Evolutionary conservation across 1,140 invertebrate species (phyloP), one percentile per base, ranked within the genome.

Genomic region (Maconellicoccus hirsutus): DNA sequence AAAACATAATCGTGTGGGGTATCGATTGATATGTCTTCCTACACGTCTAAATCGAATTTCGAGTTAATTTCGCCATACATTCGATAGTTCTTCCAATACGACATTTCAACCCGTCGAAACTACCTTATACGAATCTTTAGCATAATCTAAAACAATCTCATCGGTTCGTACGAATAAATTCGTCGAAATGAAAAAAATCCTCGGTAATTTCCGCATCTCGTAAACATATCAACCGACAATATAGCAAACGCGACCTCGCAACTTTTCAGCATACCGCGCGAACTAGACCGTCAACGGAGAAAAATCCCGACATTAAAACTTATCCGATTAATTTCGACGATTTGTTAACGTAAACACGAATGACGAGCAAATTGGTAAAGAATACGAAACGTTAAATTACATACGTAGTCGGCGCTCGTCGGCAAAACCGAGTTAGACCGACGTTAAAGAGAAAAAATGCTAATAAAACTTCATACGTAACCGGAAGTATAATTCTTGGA

Each of bases 271-370:
- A 52, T 19, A 52, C 42, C 10, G 6, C 3, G 16, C 42, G 6
- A 19, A 52, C 29, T 8, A 52, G 2, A 52, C 42, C 42, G 12
- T 14, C 6, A 8, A 52, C 42, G 42, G 42, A 16, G 16, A 19
- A 52, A 52, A 52, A 16, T 16, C 42, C 29, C 12, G 16, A 52
- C 42, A 52, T 52, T 52, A 52, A 52, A 52, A 52, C 42, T 52
- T 52, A 52, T 52, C 42, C 42, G 42, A 52, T 52, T 52, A 52
- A 52, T 52, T 52, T 52, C 42, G 42, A 52, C 42, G 42, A 52
- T 52, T 52, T 52, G 42, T 52, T 52, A 52, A 52, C 42, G 42
- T 52, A 16, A 52, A 52, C 42, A 52, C 42, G 42, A 52, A 52
- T 52, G 42, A 52, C 42, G 42, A 52, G 42, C 42, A 52, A 52